Evolutionary conservation across 2,113 vertebrate species (phyloP).

Genomic region (Sinocyclocheilus grahami): DNA sequence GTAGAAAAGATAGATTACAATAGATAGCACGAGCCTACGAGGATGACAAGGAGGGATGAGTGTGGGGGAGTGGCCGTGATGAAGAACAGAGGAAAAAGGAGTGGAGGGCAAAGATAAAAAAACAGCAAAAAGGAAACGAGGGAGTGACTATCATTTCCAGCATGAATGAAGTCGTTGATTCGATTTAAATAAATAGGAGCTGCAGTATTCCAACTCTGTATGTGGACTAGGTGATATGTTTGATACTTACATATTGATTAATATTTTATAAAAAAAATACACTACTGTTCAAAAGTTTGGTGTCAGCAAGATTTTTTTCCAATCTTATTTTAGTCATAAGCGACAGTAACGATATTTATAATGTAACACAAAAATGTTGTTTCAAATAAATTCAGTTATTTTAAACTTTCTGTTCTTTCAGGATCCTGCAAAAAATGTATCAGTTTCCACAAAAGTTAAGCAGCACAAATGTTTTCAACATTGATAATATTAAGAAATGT

Average conservation of each 20-base stretch:
- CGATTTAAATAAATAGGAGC: background rate
- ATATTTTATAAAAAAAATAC: background rate
- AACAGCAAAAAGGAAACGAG: constrained; percentile 1
- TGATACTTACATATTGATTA: background rate
- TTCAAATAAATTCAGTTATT: too few relatives aligned
- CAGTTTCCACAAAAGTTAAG: background rate
- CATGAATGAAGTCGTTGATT: background rate
- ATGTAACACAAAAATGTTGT: too few relatives aligned
- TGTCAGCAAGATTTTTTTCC: background rate
- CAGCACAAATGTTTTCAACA: background rate
- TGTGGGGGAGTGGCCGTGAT: constrained; percentile 17
- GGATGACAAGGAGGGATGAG: constrained; percentile 23
- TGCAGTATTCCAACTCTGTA: background rate
- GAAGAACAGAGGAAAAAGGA: constrained; percentile 22
- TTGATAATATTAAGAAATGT: background rate
- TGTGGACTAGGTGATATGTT: background rate
- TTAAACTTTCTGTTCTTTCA: too few relatives aligned
- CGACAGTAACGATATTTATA: too few relatives aligned
- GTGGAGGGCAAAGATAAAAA: constrained; percentile 12
- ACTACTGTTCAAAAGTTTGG: background rate
- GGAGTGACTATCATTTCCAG: constrained; percentile 7
- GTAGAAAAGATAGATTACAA: constrained; percentile 30
- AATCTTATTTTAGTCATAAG: too few relatives aligned
- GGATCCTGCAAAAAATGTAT: background rate
- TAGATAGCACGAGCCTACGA: background rate